These are phyloP conservation scores for Xylota sylvarum DNA, from an alignment of 2,888 invertebrate genomes.

Conservation along the genomic window DNA sequence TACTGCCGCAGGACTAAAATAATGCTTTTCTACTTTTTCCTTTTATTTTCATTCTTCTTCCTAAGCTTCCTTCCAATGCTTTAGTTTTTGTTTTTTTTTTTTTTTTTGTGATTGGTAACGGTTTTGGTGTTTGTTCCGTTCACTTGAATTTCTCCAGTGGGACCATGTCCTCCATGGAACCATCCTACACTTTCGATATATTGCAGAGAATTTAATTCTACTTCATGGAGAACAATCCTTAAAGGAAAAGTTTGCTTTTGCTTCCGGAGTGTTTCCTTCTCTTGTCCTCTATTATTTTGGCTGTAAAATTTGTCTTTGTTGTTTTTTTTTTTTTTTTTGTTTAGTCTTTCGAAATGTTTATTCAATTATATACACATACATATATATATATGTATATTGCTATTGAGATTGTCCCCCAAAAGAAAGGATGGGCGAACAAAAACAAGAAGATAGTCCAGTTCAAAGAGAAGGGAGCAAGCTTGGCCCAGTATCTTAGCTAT, in stretches of 20 bases:
- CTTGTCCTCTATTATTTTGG: constrained; percentile 14
- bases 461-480: background rate
- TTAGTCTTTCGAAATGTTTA: constrained; percentile 31
- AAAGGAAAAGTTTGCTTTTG: constrained; percentile 15
- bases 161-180: constrained; percentile 18
- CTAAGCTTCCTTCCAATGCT: constrained; percentile 14
- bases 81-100: background rate
- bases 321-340: constrained; percentile 3
- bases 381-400: background rate
- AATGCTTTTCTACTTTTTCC: constrained; percentile 15
- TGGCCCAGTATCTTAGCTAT: background rate
- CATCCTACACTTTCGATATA: constrained; percentile 36
- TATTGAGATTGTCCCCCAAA: constrained; percentile 12
- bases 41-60: background rate
- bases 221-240: constrained; percentile 20
- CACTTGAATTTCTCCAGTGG: constrained; percentile 38
- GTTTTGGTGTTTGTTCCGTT: constrained; percentile 19
- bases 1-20: constrained; percentile 58
- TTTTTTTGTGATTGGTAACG: constrained; percentile 30
- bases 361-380: constrained; percentile 31
- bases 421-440: background rate
- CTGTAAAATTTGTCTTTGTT: constrained; percentile 34
- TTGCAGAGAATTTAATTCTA: constrained; percentile 56
- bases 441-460: constrained; percentile 7
- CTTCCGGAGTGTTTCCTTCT: background rate